Base-by-base conservation (phyloP, 2,113 vertebrate species). In the Tyrannus savana region DNA sequence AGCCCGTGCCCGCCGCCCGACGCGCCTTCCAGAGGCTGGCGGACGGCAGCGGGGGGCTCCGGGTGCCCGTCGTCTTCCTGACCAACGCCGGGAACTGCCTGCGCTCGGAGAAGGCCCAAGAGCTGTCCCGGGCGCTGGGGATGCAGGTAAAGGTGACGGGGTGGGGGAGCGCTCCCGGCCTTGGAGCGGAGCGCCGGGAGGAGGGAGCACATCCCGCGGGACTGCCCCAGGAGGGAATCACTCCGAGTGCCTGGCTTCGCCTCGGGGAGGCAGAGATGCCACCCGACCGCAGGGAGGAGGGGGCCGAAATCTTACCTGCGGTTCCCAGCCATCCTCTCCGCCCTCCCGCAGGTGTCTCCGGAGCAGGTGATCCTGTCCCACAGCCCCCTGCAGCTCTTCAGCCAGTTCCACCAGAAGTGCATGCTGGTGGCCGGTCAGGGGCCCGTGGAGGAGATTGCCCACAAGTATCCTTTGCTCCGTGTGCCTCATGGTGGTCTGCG, bases 321-420 rank as follows among this genome's bases (percentile, higher is more conserved):
- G 19, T 19, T 16, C 16, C 58, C 49, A 16, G 6, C 1, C 68
- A 6, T 55, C 15, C 49, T 87, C 11, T 28, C 7, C 28, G 74
- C 30, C 17, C 8, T 53, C n/a, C 83, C 33, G 3, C 97, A 99
- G 99, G 98, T 99, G 88, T 98, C 98, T 64, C 98, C 99, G 12
- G 99, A 99, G 92, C 99, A 99, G 94, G 98, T 99, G 78, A 97
- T 99, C 96, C 97, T 99, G 74, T 99, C 99, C 25, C 99, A 99
- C 98, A 99, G 99, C 97, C 99, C 99, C 37, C 92, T 99, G 97
- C 97, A 98, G 60, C 98, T 99, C 96, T 99, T 99, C 94, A 97
- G 74, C 3, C 97, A 98, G 86, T 98, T 99, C 91, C 99, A 99
- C 58, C 93, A 97, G 28, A 98, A 97, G 98, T 96, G 97, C 35